Evolutionary conservation across 2,113 vertebrate genomes (phyloP).

Genomic region (Ursus arctos): DNA sequence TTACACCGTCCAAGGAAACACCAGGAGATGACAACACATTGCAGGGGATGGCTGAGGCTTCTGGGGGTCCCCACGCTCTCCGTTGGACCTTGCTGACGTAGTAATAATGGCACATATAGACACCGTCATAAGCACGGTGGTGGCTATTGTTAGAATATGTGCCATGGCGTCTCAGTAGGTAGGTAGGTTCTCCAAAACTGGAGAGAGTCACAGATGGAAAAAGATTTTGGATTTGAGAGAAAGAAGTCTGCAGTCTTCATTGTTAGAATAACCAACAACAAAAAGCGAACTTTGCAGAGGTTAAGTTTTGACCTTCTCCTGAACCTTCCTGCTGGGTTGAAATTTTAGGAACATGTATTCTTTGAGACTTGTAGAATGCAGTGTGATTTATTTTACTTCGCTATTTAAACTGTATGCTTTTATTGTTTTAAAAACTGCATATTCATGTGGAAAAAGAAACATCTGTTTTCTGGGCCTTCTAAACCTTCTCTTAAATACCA

Average conservation of each 20-base stretch:
- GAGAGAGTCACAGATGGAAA: neutral
- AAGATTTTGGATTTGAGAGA: slow-evolving; percentile 27
- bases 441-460: neutral
- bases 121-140: no score
- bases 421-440: neutral
- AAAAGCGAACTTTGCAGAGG: neutral
- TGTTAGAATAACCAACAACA: slow-evolving; percentile 46
- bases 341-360: slow-evolving; percentile 30
- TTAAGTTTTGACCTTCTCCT: slow-evolving; percentile 47
- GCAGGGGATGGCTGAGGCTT: neutral
- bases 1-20: neutral
- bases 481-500: neutral
- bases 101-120: neutral
- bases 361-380: neutral
- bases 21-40: neutral
- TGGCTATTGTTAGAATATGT: neutral
- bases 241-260: neutral
- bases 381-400: slow-evolving; percentile 56
- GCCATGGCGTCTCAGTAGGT: neutral
- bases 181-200: slow-evolving; percentile 45
- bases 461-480: neutral
- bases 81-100: fast-evolving
- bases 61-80: neutral
- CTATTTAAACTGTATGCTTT: neutral
- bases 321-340: slow-evolving; percentile 28